Percentiles rank a stretch among this genome's conserved stretches.
These are phyloP conservation scores for Clarias platycephalus DNA, from an alignment of 2,797 vertebrate species.

Conservation along the genomic window DNA sequence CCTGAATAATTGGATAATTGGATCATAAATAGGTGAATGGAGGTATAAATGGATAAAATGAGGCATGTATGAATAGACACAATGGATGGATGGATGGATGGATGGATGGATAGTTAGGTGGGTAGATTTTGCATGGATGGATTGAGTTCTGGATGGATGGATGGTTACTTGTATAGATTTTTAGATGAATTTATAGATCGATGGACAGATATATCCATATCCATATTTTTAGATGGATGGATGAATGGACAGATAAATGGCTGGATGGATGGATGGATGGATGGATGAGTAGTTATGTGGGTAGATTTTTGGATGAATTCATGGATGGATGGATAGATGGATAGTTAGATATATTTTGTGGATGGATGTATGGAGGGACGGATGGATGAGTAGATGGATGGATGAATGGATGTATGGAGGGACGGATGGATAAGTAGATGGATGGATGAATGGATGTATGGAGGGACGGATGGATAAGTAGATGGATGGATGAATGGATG, in stretches of 20 bases:
- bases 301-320: neutral
- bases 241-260: neutral
- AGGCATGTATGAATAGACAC: neutral
- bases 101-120: neutral
- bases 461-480: neutral
- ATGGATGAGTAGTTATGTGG: neutral
- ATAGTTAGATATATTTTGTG: no score
- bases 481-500: no score
- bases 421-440: no score
- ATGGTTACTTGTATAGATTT: neutral
- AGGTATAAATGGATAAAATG: neutral
- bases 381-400: neutral
- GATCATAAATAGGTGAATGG: neutral
- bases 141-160: neutral
- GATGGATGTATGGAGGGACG: neutral
- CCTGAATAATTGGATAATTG: neutral
- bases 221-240: no score
- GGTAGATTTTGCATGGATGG: neutral
- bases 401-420: neutral
- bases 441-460: neutral
- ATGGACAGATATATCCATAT: no score
- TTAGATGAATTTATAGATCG: neutral
- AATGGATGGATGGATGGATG: neutral
- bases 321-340: neutral
- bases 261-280: neutral